These are phyloP conservation scores for Euborellia annulipes DNA, from an alignment of 1,140 invertebrate species.

Conservation along the genomic window DNA sequence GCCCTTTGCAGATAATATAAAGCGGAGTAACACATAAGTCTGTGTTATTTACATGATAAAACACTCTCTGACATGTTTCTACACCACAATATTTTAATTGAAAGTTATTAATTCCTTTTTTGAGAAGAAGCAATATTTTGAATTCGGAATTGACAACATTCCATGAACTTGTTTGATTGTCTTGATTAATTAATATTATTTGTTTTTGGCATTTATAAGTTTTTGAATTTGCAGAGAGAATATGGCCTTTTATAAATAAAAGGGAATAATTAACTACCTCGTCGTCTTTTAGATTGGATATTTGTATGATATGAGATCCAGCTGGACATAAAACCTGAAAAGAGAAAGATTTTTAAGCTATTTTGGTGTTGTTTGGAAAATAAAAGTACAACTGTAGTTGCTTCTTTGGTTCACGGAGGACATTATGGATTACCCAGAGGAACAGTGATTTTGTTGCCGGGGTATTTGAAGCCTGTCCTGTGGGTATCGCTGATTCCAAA, in stretches of 20 bases:
- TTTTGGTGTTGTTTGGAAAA: no score
- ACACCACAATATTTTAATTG: constrained; percentile 6
- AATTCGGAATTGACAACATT: constrained; percentile 7
- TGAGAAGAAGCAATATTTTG: constrained; percentile 6
- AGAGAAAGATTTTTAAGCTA: no score
- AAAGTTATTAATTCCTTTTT: constrained; percentile 2
- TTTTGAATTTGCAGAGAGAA: neutral
- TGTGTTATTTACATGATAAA: constrained; percentile 1
- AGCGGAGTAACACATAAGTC: constrained; percentile 40
- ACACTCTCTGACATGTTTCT: neutral
- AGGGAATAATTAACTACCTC: constrained; percentile 9
- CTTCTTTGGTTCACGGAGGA: no score
- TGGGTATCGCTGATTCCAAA: no score
- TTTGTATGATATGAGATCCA: constrained; percentile 3
- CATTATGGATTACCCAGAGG: no score
- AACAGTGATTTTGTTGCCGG: no score
- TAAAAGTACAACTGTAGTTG: no score
- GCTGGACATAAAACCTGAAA: neutral
- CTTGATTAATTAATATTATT: neutral
- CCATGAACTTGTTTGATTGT: constrained; percentile 2
- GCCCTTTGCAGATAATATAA: constrained; percentile 55
- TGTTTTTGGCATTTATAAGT: neutral
- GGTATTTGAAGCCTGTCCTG: no score
- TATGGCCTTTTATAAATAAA: constrained; percentile 5
- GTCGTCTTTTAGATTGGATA: constrained; percentile 9